Evolutionary conservation across 2,888 invertebrate genomes (phyloP), one percentile per base, ranked within the genome.

Genomic region (Crossocerus cetratus): DNA sequence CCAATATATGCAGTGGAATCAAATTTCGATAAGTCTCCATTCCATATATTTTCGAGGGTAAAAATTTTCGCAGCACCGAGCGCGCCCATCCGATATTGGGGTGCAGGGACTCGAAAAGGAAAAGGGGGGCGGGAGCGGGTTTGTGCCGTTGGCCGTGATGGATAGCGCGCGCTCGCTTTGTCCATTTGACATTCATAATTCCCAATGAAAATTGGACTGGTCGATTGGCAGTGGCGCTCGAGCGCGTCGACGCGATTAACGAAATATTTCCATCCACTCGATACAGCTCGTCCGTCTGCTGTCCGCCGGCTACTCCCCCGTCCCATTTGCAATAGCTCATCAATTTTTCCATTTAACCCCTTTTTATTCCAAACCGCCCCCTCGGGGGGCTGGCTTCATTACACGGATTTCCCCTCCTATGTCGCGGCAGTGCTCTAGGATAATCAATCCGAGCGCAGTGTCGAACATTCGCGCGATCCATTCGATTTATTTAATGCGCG

Each of bases 301-400:
- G 23, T 32, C 23, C 23, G 8, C 23, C 23, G 23, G n/a, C n/a
- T 2, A 23, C 53, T 49, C 56, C 44, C 66, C 67, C 72, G 67
- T 73, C 61, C 54, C 54, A 44, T 65, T 68, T 73, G 59, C 73
- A 61, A 73, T 65, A 69, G 73, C 68, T 73, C 74, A 43, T 57
- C 55, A 22, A 45, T 22, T 57, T 66, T 49, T 58, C 56, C 60
- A 59, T 62, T 57, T 44, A 72, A 58, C 53, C 60, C 60, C 45
- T 58, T 72, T 58, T 22, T 45, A 22, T 67, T 44, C 22, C 42
- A 21, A 49, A 45, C 43, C 43, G 20, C 22, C 21, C 58, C 44
- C 58, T 14, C 21, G n/a, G n/a, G n/a, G n/a, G n/a, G 22, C 57
- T 45, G 60, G 56, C 59, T 32, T 66, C 65, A 65, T 55, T 22